These are phyloP conservation scores for Geopemphigus sp. DNA, from an alignment of 1,140 invertebrate species.

Conservation along the genomic window DNA sequence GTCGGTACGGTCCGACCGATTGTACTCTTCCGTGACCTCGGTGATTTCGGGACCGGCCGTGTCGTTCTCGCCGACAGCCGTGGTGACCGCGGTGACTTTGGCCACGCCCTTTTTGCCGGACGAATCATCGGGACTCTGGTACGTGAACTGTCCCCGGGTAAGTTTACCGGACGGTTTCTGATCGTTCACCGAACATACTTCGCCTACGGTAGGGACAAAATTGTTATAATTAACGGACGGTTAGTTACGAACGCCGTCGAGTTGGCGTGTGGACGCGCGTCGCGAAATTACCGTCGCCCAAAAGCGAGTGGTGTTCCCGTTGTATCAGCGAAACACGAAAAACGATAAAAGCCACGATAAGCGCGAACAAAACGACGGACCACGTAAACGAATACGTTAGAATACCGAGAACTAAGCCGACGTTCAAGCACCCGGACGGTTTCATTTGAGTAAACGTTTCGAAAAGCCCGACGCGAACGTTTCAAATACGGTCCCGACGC, in stretches of 20 bases:
- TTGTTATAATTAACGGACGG: background rate
- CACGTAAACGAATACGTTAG: background rate
- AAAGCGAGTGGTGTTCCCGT: background rate
- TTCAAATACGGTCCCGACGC: constrained; percentile 16
- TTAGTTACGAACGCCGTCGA: background rate
- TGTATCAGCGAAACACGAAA: background rate
- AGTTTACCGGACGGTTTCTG: constrained; percentile 65
- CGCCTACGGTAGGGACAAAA: constrained; percentile 58
- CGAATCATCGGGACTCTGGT: constrained; percentile 52
- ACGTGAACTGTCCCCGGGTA: constrained; percentile 63
- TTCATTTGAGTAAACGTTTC: constrained; percentile 10
- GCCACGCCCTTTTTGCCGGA: constrained; percentile 49
- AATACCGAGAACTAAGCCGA: background rate
- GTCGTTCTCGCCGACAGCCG: constrained; percentile 42
- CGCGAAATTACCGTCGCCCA: constrained; percentile 5
- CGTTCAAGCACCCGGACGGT: background rate
- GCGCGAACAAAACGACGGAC: background rate
- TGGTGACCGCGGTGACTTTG: constrained; percentile 51
- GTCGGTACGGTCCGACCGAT: background rate
- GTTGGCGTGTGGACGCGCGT: too few relatives aligned
- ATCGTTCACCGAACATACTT: constrained; percentile 67
- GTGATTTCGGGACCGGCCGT: constrained; percentile 34
- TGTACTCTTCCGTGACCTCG: constrained; percentile 9
- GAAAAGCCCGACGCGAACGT: background rate
- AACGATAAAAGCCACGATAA: background rate